phyloP scores from a whole-genome alignment of 2,113 vertebrate genomes.

The Amphiprion percula region DNA sequence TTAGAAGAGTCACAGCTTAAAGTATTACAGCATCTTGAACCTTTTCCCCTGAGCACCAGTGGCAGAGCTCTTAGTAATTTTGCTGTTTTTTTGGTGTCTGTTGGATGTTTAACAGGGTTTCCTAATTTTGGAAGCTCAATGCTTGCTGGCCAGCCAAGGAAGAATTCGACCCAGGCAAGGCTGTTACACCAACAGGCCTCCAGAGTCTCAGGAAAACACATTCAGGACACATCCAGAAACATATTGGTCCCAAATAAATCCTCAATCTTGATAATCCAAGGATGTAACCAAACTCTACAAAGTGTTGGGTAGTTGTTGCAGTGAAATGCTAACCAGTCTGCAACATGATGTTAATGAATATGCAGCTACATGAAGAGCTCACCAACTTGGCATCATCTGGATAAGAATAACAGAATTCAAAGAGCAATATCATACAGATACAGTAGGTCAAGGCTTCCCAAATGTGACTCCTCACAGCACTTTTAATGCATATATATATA shows the following conservation, averaged over 20 bases:
- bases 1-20: slow-evolving; percentile 5
- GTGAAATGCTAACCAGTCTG: background rate
- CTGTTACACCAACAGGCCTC: slow-evolving; percentile 4
- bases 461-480: slow-evolving; percentile 36
- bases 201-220: slow-evolving; percentile 61
- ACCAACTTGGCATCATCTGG: slow-evolving; percentile 7
- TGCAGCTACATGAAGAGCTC: slow-evolving; percentile 33
- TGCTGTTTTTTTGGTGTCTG: slow-evolving; percentile 12
- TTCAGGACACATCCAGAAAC: slow-evolving; percentile 18
- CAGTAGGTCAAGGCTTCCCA: slow-evolving; percentile 18
- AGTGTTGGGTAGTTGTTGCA: background rate
- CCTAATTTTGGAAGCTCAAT: slow-evolving; percentile 36
- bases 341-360: background rate
- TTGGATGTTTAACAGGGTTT: slow-evolving; percentile 20
- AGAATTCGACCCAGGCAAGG: slow-evolving; percentile 17
- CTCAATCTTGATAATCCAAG: background rate
- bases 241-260: slow-evolving; percentile 10
- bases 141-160: slow-evolving; percentile 30
- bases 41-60: slow-evolving; percentile 3
- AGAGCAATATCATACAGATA: slow-evolving; percentile 45
- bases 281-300: slow-evolving; percentile 1
- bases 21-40: slow-evolving; percentile 11
- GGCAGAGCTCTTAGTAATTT: slow-evolving; percentile 18
- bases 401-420: background rate
- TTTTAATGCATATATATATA: slow-evolving; percentile 5